Conservation (phyloP, 2,888 invertebrate species). For the Sphaerophoria taeniata region DNA sequence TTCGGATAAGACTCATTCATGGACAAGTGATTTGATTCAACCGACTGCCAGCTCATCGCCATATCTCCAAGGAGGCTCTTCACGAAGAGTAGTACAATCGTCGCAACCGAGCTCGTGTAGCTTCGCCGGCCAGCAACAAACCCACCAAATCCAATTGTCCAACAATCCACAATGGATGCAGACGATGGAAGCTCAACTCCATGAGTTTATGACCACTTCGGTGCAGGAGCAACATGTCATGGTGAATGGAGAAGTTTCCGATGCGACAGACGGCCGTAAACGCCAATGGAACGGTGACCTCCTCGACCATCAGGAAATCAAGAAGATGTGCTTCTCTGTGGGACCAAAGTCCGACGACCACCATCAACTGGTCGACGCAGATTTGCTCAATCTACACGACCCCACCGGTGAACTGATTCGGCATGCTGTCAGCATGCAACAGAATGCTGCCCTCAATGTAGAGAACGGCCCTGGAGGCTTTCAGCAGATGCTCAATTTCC, state of each 20-base stretch:
- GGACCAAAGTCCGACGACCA: constrained; percentile 78
- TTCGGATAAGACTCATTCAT: constrained; percentile 61
- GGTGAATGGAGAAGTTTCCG: constrained; percentile 34
- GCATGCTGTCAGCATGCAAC: constrained; percentile 65
- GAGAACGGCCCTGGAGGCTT: constrained; percentile 76
- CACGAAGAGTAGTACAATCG: constrained; percentile 35
- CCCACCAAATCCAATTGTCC: constrained; percentile 66
- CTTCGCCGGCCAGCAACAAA: constrained; percentile 63
- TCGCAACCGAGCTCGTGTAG: constrained; percentile 60
- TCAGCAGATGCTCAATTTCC: constrained; percentile 78
- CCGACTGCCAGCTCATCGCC: constrained; percentile 72
- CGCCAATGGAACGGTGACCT: constrained; percentile 80
- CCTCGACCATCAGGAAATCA: constrained; percentile 77
- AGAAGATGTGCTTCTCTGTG: constrained; percentile 78
- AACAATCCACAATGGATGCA: constrained; percentile 81
- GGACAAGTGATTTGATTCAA: constrained; percentile 70
- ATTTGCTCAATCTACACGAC: constrained; percentile 79
- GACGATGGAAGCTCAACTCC: constrained; percentile 81
- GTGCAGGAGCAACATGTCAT: constrained; percentile 57
- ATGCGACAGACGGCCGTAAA: constrained; percentile 77
- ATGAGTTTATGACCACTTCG: constrained; percentile 78
- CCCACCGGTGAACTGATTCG: constrained; percentile 77
- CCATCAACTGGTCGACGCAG: constrained; percentile 78
- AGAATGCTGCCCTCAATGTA: constrained; percentile 17
- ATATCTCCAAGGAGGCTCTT: constrained; percentile 64